Conservation (phyloP, 2,797 vertebrate genomes). For the Peromyscus attwateri region DNA sequence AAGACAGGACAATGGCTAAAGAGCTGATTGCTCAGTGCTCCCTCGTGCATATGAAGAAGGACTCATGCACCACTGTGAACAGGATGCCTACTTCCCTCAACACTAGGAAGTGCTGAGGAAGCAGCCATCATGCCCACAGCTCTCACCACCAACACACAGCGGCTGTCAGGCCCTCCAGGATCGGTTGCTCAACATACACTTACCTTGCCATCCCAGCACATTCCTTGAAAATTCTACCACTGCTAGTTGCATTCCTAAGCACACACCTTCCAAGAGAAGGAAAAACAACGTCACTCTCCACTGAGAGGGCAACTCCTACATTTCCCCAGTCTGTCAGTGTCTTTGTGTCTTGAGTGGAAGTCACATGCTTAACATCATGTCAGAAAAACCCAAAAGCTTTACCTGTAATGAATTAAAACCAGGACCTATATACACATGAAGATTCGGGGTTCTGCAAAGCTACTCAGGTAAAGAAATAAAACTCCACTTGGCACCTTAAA, state of each 20-base stretch:
- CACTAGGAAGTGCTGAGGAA: neutral
- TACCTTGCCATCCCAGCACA: conserved; percentile 96
- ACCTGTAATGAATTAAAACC: neutral
- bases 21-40: neutral
- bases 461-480: conserved; percentile 29
- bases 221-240: conserved; percentile 96
- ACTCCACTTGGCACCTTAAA: conserved; percentile 26
- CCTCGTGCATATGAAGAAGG: neutral
- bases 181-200: conserved; percentile 30
- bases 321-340: neutral
- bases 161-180: rapidly evolving
- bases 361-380: neutral
- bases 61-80: rapidly evolving
- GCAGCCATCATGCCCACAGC: neutral
- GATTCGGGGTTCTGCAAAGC: neutral
- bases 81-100: neutral
- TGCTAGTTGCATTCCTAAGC: conserved; percentile 97
- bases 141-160: neutral
- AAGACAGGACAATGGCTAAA: neutral
- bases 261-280: conserved; percentile 91
- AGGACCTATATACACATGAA: neutral
- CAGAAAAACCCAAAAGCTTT: neutral
- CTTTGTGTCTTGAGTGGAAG: neutral
- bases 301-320: neutral
- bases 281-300: neutral